Base-by-base conservation (phyloP, 2,888 invertebrate genomes). In the Drosophila merina region DNA sequence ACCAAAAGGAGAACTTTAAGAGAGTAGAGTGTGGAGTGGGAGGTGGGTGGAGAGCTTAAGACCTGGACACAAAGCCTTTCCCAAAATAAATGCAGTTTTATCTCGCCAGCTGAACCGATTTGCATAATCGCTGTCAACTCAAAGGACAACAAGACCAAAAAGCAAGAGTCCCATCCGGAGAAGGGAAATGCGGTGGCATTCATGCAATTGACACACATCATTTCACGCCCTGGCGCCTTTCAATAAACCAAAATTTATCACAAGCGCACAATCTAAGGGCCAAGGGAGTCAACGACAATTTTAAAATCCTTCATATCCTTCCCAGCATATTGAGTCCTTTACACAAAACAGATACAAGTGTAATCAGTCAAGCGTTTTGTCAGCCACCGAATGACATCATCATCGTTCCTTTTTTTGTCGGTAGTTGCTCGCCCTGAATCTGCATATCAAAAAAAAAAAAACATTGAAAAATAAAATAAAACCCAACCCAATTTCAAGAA, bases 151-250 rank as follows among this genome's bases (percentile, higher is more conserved):
- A 45, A 28, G 14, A 47, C 14, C 52, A 20, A 52, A 30, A 28
- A 42, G 9, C 40, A 12, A 51, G 40, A 28, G 20, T 26, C 42
- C 42, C 33, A 14, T n/a, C n/a, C 49, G 38, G 56, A 51, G 47
- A 55, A 45, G 55, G 44, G 33, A 57, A 45, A 69, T 14, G 59
- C 49, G 31, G 50, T 44, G 55, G 57, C 62, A 75, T 67, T 85
- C 87, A 85, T 92, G 92, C 91, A 90, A 91, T 91, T 92, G 92
- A 92, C 92, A 92, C 92, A 92, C 91, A 91, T 92, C 92, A 92
- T 92, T 92, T 91, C 89, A 92, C 91, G 92, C 91, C 88, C 91
- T 92, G 91, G 89, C 92, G 91, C 92, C 90, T 91, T 89, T 92
- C 91, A 92, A 92, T 91, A 90, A 91, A 91, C 90, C 84, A 89